phyloP scores from a whole-genome alignment of 92 coral and sea anemone genomes.

The Porites evermanni region DNA sequence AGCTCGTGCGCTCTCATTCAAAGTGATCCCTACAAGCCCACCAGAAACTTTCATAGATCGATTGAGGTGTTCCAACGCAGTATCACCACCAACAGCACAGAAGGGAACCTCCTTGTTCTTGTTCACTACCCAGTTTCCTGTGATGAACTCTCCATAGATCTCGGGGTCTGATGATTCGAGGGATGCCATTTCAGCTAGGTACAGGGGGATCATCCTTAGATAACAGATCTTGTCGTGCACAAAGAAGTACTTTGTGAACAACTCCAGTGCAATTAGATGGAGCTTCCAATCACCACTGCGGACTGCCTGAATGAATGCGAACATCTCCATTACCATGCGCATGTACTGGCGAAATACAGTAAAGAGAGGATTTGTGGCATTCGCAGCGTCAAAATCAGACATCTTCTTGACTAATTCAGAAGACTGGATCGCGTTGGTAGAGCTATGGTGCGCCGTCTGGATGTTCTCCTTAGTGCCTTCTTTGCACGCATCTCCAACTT shows the following conservation, averaged over 20 bases:
- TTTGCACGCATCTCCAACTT: not conserved
- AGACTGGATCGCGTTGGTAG: constrained; percentile 37
- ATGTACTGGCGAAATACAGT: constrained; percentile 52
- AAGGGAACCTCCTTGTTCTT: constrained; percentile 58
- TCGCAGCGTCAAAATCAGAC: constrained; percentile 46
- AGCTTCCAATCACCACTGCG: not conserved
- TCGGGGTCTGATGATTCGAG: constrained; percentile 60
- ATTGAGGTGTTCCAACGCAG: constrained; percentile 71
- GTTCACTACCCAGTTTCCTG: constrained; percentile 71
- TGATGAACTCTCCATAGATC: constrained; percentile 54
- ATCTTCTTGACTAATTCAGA: constrained; percentile 30
- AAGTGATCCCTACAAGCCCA: constrained; percentile 64
- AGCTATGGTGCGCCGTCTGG: constrained; percentile 13
- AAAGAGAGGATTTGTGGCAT: constrained; percentile 45
- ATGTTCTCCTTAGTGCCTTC: constrained; percentile 15
- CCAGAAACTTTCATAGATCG: constrained; percentile 72
- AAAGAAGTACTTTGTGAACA: constrained; percentile 64
- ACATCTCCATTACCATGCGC: constrained; percentile 60
- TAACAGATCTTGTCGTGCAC: constrained; percentile 67
- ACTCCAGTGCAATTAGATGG: constrained; percentile 54
- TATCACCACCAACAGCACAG: constrained; percentile 65
- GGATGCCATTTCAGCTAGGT: constrained; percentile 62
- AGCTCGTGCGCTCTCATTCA: constrained; percentile 23
- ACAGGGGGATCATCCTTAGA: constrained; percentile 66
- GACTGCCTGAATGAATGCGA: not conserved